Conservation (phyloP, 2,113 vertebrate genomes). For the Lota lota region DNA sequence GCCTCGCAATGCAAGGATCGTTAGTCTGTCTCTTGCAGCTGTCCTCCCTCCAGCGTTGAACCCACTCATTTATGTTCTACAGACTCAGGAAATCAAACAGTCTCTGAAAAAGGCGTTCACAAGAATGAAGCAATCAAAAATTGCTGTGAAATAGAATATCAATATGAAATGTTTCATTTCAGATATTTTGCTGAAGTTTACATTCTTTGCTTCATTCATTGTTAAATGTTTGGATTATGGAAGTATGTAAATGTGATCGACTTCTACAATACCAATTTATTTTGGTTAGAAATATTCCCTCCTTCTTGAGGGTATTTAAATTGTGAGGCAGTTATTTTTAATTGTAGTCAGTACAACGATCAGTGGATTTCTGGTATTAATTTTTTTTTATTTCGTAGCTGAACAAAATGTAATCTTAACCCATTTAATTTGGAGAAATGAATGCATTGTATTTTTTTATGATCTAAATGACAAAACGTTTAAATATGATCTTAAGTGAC, state of each 20-base stretch:
- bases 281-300: too few relatives aligned
- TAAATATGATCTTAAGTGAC: not conserved
- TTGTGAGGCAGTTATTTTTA: too few relatives aligned
- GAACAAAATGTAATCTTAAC: too few relatives aligned
- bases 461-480: not conserved
- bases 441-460: not conserved
- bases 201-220: not conserved
- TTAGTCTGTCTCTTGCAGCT: constrained; percentile 61
- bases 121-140: constrained; percentile 12
- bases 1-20: constrained; percentile 54
- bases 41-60: constrained; percentile 38
- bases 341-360: too few relatives aligned
- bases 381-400: constrained; percentile 36
- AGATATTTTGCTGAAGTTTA: not conserved
- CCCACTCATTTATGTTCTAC: constrained; percentile 45
- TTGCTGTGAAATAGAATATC: too few relatives aligned
- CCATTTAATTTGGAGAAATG: not conserved
- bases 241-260: too few relatives aligned
- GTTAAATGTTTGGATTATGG: too few relatives aligned
- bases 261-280: too few relatives aligned
- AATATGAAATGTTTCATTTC: too few relatives aligned
- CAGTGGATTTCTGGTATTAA: not conserved
- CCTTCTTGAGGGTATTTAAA: too few relatives aligned
- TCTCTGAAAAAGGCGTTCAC: constrained; percentile 19
- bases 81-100: constrained; percentile 34